These are phyloP conservation scores for Ciona savignyi DNA, from an alignment of 23 tunicate species.

Conservation along the genomic window DNA sequence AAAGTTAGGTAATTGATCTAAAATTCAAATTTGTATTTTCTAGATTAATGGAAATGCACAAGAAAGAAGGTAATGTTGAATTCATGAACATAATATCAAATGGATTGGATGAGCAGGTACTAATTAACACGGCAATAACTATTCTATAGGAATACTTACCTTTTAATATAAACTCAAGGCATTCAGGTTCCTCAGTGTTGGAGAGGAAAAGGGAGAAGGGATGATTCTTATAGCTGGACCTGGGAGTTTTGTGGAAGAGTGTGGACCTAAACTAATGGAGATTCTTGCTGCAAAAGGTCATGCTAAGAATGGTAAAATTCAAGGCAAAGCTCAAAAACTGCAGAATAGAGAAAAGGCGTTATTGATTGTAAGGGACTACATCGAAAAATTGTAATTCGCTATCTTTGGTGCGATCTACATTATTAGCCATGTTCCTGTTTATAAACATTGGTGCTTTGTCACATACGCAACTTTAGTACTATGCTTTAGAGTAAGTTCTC, in stretches of 20 bases:
- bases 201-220: conserved; percentile 68
- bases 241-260: conserved; percentile 14
- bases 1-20: no score
- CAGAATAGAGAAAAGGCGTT: conserved; percentile 36
- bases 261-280: conserved; percentile 21
- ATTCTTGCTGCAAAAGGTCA: conserved; percentile 41
- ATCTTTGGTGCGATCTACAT: no score
- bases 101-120: conserved; percentile 17
- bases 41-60: no score
- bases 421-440: no score
- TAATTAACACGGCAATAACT: background rate
- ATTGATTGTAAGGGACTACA: conserved; percentile 18
- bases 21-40: no score
- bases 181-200: conserved; percentile 54
- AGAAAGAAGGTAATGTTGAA: conserved; percentile 76
- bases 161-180: conserved; percentile 1
- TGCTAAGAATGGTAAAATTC: conserved; percentile 59
- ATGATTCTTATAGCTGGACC: conserved; percentile 47
- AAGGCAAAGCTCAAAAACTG: conserved; percentile 72
- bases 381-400: no score
- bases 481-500: no score
- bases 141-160: no score
- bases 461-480: no score
- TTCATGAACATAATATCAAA: conserved; percentile 82
- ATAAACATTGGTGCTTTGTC: no score